Evolutionary conservation across 2,113 vertebrate genomes (phyloP).

Genomic region (Gavialis gangeticus): DNA sequence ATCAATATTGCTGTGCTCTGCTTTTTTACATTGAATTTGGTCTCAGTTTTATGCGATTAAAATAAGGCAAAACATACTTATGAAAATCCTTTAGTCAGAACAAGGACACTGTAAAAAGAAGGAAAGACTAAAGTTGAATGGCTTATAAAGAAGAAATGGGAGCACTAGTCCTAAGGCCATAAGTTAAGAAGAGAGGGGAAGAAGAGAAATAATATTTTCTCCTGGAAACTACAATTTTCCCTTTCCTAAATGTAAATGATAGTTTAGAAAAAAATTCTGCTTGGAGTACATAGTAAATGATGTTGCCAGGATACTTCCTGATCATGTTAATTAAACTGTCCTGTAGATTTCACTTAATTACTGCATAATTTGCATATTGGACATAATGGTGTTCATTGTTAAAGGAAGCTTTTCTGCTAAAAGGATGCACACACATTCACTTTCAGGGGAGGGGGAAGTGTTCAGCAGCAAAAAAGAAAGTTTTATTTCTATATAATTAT

Average conservation of each 20-base stretch:
- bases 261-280: slow-evolving; percentile 52
- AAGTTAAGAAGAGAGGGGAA: not conserved
- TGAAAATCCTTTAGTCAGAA: not conserved
- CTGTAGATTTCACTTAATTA: slow-evolving; percentile 79
- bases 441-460: slow-evolving; percentile 23
- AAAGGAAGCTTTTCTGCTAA: slow-evolving; percentile 57
- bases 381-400: slow-evolving; percentile 29
- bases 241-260: slow-evolving; percentile 67
- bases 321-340: slow-evolving; percentile 83
- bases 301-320: slow-evolving; percentile 82
- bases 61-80: not conserved
- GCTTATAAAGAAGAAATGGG: not conserved
- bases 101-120: not conserved
- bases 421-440: slow-evolving; percentile 46
- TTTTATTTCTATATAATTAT: slow-evolving; percentile 15
- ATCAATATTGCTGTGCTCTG: not conserved
- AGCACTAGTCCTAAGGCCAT: not conserved
- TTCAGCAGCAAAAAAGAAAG: not conserved
- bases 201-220: not conserved
- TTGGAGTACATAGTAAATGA: slow-evolving; percentile 62
- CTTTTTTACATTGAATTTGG: not conserved
- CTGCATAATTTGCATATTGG: slow-evolving; percentile 63
- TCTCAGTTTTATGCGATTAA: not conserved
- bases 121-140: not conserved
- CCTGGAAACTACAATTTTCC: slow-evolving; percentile 16